Conservation (phyloP, 2,113 vertebrate genomes). For the Stegostoma tigrinum region DNA sequence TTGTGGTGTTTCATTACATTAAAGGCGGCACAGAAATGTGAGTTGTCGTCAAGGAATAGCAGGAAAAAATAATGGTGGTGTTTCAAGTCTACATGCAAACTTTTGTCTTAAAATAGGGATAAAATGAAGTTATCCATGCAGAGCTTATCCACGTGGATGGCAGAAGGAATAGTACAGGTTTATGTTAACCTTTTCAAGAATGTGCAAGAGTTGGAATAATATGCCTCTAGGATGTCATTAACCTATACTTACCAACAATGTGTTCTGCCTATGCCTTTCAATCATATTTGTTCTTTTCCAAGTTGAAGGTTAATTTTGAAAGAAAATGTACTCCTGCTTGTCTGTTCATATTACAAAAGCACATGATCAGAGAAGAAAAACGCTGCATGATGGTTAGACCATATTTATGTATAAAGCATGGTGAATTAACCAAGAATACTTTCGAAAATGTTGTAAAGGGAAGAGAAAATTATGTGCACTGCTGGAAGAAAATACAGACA, state of each 20-base stretch:
- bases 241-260: slow-evolving; percentile 29
- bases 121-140: slow-evolving; percentile 32
- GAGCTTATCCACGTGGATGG: slow-evolving; percentile 25
- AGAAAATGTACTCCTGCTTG: neutral
- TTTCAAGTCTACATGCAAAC: neutral
- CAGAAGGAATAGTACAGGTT: slow-evolving; percentile 2
- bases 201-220: slow-evolving; percentile 13
- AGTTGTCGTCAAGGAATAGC: neutral
- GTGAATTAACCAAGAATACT: neutral
- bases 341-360: neutral
- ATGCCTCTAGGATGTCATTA: slow-evolving; percentile 28
- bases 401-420: neutral
- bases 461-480: no score
- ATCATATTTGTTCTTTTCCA: slow-evolving; percentile 25
- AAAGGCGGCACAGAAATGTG: neutral
- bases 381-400: neutral
- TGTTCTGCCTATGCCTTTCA: slow-evolving; percentile 15
- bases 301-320: neutral
- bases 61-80: neutral
- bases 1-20: no score
- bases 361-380: neutral
- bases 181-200: slow-evolving; percentile 31
- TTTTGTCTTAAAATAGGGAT: neutral
- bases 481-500: neutral
- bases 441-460: neutral